Percentiles rank a stretch among this genome's conserved stretches.
These are phyloP conservation scores for Psix sp. DNA, from an alignment of 1,140 invertebrate genomes.

Conservation along the genomic window DNA sequence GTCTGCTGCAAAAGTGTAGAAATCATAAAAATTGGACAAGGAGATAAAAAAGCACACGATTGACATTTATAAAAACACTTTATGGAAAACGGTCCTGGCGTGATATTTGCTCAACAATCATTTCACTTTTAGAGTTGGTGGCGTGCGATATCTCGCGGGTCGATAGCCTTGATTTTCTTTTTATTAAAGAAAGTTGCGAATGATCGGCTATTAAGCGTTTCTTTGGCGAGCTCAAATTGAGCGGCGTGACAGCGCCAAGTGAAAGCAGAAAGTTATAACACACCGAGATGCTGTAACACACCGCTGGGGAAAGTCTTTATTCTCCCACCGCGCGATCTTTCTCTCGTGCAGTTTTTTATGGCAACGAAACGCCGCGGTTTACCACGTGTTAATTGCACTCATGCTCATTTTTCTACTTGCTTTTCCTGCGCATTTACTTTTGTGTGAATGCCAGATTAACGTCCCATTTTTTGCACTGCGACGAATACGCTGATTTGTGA, in stretches of 20 bases:
- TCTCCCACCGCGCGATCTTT: constrained; percentile 61
- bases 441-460: neutral
- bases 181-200: constrained; percentile 60
- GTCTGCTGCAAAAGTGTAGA: too few relatives aligned
- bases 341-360: constrained; percentile 57
- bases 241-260: constrained; percentile 67
- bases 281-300: constrained; percentile 73
- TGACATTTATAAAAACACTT: constrained; percentile 15
- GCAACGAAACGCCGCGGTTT: constrained; percentile 21
- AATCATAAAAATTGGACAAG: too few relatives aligned
- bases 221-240: constrained; percentile 48
- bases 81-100: neutral
- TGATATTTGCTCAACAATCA: constrained; percentile 35
- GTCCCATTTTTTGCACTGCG: neutral
- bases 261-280: constrained; percentile 78
- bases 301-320: constrained; percentile 74
- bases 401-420: neutral
- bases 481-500: too few relatives aligned
- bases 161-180: constrained; percentile 55
- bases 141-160: constrained; percentile 39
- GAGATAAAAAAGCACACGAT: neutral
- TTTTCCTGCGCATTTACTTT: neutral
- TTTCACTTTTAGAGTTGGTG: constrained; percentile 53
- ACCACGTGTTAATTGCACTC: constrained; percentile 40
- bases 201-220: constrained; percentile 50